A percentile compares a stretch with the other conserved stretches of the same genome.
phyloP scores from a whole-genome alignment of 2,888 invertebrate species.

The Phrixothrix hirtus region DNA sequence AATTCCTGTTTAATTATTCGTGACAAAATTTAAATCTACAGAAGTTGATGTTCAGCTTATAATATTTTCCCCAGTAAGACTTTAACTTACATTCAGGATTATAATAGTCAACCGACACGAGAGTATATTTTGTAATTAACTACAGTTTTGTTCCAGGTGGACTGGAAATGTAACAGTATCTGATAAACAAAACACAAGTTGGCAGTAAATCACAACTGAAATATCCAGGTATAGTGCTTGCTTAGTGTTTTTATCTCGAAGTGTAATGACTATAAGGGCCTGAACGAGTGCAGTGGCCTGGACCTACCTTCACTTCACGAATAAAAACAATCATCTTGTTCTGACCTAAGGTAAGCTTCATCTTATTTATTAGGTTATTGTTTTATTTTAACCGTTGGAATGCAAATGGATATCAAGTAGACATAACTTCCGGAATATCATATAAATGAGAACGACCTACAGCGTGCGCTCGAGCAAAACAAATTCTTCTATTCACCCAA shows the following conservation, averaged over 20 bases:
- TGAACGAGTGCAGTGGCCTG: constrained; percentile 22
- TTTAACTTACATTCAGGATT: background rate
- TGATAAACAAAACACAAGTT: background rate
- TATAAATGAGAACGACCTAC: constrained; percentile 24
- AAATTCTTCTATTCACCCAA: constrained; percentile 9
- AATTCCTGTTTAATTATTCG: too few relatives aligned
- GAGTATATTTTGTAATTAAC: background rate
- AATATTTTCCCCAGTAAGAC: background rate
- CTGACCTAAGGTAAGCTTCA: constrained; percentile 39
- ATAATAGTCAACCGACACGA: too few relatives aligned
- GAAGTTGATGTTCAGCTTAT: background rate
- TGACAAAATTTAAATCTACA: background rate
- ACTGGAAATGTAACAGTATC: background rate
- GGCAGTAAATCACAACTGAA: too few relatives aligned
- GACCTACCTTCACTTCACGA: constrained; percentile 34
- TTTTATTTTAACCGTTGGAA: constrained; percentile 27
- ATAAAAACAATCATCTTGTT: constrained; percentile 34
- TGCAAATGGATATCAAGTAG: constrained; percentile 24
- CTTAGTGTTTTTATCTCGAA: constrained; percentile 31
- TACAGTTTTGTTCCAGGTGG: background rate
- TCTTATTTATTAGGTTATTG: constrained; percentile 23
- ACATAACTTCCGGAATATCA: constrained; percentile 26
- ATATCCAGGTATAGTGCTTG: constrained; percentile 26
- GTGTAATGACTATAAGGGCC: constrained; percentile 28
- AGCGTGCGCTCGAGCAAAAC: constrained; percentile 14